phyloP scores from a whole-genome alignment of 2,797 vertebrate genomes.

The Glyptemys insculpta region DNA sequence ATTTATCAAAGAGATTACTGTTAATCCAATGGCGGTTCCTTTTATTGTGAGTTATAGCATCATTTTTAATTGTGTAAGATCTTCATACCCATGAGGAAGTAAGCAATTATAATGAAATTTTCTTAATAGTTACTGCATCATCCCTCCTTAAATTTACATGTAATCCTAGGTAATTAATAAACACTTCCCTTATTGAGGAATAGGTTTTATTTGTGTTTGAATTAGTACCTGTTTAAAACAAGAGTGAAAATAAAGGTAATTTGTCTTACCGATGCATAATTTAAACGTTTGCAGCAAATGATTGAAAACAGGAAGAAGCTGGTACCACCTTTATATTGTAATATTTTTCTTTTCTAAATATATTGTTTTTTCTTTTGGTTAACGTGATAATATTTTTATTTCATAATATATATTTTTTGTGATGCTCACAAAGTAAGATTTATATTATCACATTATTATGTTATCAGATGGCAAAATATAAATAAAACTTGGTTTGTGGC shows the following conservation, averaged over 20 bases:
- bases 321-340: conserved; percentile 41
- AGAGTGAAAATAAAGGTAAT: conserved; percentile 34
- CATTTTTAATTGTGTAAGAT: conserved; percentile 63
- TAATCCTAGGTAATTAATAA: conserved; percentile 53
- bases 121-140: conserved; percentile 38
- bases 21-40: conserved; percentile 7
- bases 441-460: not conserved
- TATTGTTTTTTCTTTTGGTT: not conserved
- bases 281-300: conserved; percentile 38
- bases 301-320: conserved; percentile 19
- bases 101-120: conserved; percentile 50
- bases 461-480: conserved; percentile 8
- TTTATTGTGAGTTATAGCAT: conserved; percentile 55
- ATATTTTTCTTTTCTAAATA: conserved; percentile 20
- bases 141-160: conserved; percentile 43
- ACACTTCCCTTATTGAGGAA: conserved; percentile 20
- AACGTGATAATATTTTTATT: conserved; percentile 21
- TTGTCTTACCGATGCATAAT: conserved; percentile 45
- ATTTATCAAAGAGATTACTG: conserved; percentile 59
- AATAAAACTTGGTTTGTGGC: conserved; percentile 27
- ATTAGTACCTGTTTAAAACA: conserved; percentile 49
- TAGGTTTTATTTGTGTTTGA: conserved; percentile 66
- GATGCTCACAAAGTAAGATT: not conserved
- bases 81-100: conserved; percentile 49
- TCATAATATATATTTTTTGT: conserved; percentile 16